Base-by-base conservation (phyloP, 2,797 vertebrate species). In the Brachyrhaphis roseni region DNA sequence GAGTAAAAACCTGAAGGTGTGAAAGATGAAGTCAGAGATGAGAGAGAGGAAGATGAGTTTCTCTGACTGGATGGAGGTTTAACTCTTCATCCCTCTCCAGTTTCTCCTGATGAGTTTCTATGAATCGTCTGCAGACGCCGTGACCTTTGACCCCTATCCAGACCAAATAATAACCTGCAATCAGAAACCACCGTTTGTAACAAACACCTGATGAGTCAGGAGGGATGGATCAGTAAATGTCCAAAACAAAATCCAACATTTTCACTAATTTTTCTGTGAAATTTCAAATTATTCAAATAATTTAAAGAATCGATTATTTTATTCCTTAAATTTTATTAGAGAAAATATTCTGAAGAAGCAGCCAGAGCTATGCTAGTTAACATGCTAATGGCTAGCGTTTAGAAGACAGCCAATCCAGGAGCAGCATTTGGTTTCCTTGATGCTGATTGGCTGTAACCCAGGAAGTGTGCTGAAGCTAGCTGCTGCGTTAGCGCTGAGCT, bases 1-100 rank as follows among this genome's bases (percentile, higher is more conserved):
- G 18, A 64, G 28, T 20, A 36, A 64, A 34, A 71, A 71, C 41
- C 39, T 15, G 68, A 49, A 28, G 26, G 10, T 28, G 53, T 28
- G 23, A 31, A 59, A 15, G n/a, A 59, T 31, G 57, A 31, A 31
- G 11, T 31, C 41, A 31, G 51, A 45, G 64, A 39, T 5, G 53
- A 5, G 39, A 12, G 1, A n/a, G 28, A n/a, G n/a, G 59, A 8
- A 12, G 55, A 72, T 1, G 36, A 36, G 68, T 71, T 15, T 28
- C 39, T 71, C 41, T 64, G 74, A 62, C 16, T 66, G 72, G 46
- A 75, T 62, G 74, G 45, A 59, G 45, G 51, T 71, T 74, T 72
- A 70, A 75, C 81, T 76, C 84, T 81, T 75, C 74, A 81, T 87
- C 86, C 84, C 51, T 76, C 23, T 31, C 12, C 12, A 51, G 49